Evolutionary conservation across 2,888 invertebrate species (phyloP), one percentile per base, ranked within the genome.

Genomic region (Drosophila ezoana): DNA sequence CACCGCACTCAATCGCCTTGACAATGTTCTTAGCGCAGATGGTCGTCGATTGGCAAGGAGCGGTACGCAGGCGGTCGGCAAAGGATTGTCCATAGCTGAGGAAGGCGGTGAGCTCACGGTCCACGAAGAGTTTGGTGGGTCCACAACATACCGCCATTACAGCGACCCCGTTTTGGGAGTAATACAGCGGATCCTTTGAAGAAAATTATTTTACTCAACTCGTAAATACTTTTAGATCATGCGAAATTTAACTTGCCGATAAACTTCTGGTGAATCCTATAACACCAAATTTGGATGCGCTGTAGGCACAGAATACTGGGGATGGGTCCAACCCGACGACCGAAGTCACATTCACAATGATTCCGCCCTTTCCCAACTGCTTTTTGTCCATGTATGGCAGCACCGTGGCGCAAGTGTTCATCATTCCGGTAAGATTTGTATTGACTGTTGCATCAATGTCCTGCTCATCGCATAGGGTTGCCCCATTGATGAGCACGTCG

Each of bases 361-460:
- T 79, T 0, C 92, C 92, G 1, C 93, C 93, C 13, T 86, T 87
- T 4, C 93, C 93, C 0, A 91, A 87, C 56, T 91, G 90, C 49
- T 90, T 85, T 37, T 89, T 91, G 14, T 92, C 90, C 93, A 93
- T 93, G 48, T 91, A 90, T n/a, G 91, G 89, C 61, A 92, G 67
- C 0, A 89, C 91, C 14, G 90, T 90, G 61, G 90, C 76, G 3
- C 78, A 80, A 1, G 87, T 87, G 43, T 90, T 90, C 70, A 90
- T 89, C 73, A 90, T 82, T 0, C 90, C 89, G 0, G 81, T 87
- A 4, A 90, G 54, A 59, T 90, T 90, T 2, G 87, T 73, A 23
- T 82, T 80, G 8, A 90, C 81, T 13, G 85, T 84, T 4, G 76
- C 76, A 23, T 81, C 83, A 6, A 90, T 84, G 20, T 90, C 76